phyloP scores from a whole-genome alignment of 2,888 invertebrate genomes.

The Pachymerium ferrugineum region DNA sequence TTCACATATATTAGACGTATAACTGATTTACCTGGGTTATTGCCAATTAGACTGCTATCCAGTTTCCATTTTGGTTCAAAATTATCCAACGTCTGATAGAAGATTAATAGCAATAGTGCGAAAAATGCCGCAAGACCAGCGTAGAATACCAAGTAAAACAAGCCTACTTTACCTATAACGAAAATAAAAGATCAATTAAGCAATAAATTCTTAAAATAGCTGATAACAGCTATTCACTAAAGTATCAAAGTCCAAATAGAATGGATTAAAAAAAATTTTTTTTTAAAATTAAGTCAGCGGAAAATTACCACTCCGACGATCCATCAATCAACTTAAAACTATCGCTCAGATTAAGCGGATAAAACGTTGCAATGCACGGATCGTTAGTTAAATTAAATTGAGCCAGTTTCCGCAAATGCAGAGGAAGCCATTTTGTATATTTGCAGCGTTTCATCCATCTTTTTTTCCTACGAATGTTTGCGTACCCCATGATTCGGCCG shows the following conservation, averaged over 20 bases:
- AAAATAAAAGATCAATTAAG: background rate
- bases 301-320: too few relatives aligned
- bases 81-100: conserved; percentile 83
- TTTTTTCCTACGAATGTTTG: too few relatives aligned
- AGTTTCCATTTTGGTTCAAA: conserved; percentile 85
- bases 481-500: conserved; percentile 93
- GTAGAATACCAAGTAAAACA: conserved; percentile 96
- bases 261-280: too few relatives aligned
- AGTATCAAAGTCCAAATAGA: too few relatives aligned
- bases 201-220: too few relatives aligned
- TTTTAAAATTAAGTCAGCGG: too few relatives aligned
- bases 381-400: background rate
- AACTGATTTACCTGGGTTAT: conserved; percentile 89
- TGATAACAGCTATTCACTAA: too few relatives aligned
- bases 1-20: too few relatives aligned
- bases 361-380: background rate
- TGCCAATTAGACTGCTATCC: conserved; percentile 78
- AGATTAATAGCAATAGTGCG: conserved; percentile 86
- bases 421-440: conserved; percentile 17
- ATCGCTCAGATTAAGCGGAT: too few relatives aligned
- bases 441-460: background rate
- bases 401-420: conserved; percentile 21
- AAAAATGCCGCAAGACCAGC: conserved; percentile 87
- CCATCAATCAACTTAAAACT: too few relatives aligned
- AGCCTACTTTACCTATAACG: conserved; percentile 79